Base-by-base conservation (phyloP, 2,888 invertebrate genomes). In the Brassicogethes aeneus region DNA sequence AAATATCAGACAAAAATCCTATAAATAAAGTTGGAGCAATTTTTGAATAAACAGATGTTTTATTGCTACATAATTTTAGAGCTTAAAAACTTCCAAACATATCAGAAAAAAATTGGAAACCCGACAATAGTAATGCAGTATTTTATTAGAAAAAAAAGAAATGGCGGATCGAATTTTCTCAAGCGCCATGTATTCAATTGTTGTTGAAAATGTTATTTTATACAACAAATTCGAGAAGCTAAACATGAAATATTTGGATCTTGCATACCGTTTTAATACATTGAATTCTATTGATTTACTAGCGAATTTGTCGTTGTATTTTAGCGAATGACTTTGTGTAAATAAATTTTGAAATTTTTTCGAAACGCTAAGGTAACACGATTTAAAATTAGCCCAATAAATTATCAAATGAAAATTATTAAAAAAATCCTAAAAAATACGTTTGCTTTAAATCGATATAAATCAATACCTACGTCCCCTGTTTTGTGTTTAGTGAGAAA, bases 61-160 rank as follows among this genome's bases (percentile, higher is more conserved):
- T n/a, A n/a, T n/a, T n/a, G n/a, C n/a, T n/a, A n/a, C n/a, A n/a
- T n/a, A n/a, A n/a, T 23, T 23, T 23, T 23, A 23, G 23, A 23
- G 23, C 23, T 23, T 23, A 23, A 23, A 5, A 23, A 23, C 10
- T 10, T 7, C 23, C 23, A 10, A 10, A 23, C 23, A 7, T 23
- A 23, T 23, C 23, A 10, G 10, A 23, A 23, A 23, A 23, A 23
- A 23, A 23, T 23, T 23, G 49, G 44, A 45, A 49, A 44, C 46
- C 53, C 51, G 52, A 54, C 51, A 54, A 53, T 54, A 53, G 44
- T 46, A 48, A 44, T 45, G 49, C 50, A 52, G 48, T 53, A 48
- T 50, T 50, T 50, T 50, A 46, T 51, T 47, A 45, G 46, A 48
- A 45, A 46, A 41, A 47, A 39, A 51, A 41, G 52, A 48, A 46